Evolutionary conservation across 2,113 vertebrate genomes (phyloP), one percentile per base, ranked within the genome.

Genomic region (Hippocampus comes): DNA sequence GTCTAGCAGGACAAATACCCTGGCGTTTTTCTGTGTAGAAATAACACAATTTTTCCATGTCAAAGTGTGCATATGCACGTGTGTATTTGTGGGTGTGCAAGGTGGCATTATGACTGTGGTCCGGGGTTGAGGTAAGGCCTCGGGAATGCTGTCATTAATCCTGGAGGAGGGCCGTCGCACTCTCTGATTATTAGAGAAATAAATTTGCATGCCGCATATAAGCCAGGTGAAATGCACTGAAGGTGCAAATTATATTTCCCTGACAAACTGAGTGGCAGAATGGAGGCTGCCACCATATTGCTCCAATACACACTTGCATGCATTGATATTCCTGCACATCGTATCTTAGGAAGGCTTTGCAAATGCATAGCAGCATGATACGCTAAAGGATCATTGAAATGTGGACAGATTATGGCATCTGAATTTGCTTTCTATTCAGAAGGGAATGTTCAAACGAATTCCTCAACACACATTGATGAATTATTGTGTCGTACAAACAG

Each of bases 11-110:
- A 99, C 97, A 98, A 99, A 99, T 98, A 97, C 96, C 95, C 94
- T 89, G 87, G 94, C 95, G 94, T 97, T 99, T 97, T 98, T 79
- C 96, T 96, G 94, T 95, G 95, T 95, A 97, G 96, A 98, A 97
- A 95, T 97, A 98, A 99, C 96, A 99, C 96, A 95, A 97, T 98
- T 96, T 97, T 97, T 99, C 96, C 96, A 97, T 97, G 97, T 99
- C 96, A 97, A 94, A 93, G 94, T 79, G 94, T 94, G 65, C 63
- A 59, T 63, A 78, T 48, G 63, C 66, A 93, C 94, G 93, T 68
- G 93, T 94, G 67, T 63, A 93, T 67, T 94, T 94, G 70, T 38
- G 65, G 92, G 71, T 94, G 94, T 81, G 94, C 61, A 94, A 51
- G 71, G 71, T 25, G 57, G 68, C 96, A 96, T 97, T 98, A 96